These are phyloP conservation scores for Cavia porcellus DNA, from an alignment of 2,113 vertebrate genomes.

Conservation along the genomic window DNA sequence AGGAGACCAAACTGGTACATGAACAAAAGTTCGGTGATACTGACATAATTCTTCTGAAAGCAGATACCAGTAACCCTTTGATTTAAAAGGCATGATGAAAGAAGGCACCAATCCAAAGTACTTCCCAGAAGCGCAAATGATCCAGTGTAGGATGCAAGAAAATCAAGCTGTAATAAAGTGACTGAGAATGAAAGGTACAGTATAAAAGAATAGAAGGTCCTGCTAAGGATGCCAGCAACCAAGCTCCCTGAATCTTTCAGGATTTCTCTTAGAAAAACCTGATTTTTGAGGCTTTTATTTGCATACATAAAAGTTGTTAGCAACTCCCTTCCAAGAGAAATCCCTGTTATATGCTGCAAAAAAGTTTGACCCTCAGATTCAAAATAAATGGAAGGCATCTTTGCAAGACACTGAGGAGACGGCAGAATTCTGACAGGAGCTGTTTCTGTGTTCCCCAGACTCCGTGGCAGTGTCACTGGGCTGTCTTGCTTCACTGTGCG, in stretches of 20 bases:
- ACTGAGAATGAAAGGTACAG: conserved; percentile 94
- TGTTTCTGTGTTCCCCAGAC: conserved; percentile 89
- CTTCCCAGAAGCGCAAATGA: conserved; percentile 95
- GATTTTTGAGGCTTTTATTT: conserved; percentile 98
- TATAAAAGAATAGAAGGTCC: conserved; percentile 94
- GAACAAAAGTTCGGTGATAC: conserved; percentile 93
- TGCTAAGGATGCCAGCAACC: conserved; percentile 93
- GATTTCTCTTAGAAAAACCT: conserved; percentile 97
- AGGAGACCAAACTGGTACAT: conserved; percentile 95
- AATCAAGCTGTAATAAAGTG: conserved; percentile 95
- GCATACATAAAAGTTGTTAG: conserved; percentile 97
- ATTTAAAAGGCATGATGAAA: conserved; percentile 92
- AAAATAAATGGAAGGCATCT: conserved; percentile 96
- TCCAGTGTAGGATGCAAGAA: conserved; percentile 94
- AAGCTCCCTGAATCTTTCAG: conserved; percentile 92
- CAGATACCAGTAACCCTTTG: conserved; percentile 97
- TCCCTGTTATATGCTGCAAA: conserved; percentile 94
- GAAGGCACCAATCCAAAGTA: conserved; percentile 97
- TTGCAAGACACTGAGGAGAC: conserved; percentile 94
- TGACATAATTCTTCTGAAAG: conserved; percentile 95
- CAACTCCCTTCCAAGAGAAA: conserved; percentile 96
- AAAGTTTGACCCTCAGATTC: conserved; percentile 95
- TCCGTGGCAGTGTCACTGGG: conserved; percentile 84
- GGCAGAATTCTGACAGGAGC: conserved; percentile 92
- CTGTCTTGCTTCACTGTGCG: conserved; percentile 81